These are phyloP conservation scores for Pyrocoelia pectoralis DNA, from an alignment of 2,888 invertebrate genomes.

Conservation along the genomic window DNA sequence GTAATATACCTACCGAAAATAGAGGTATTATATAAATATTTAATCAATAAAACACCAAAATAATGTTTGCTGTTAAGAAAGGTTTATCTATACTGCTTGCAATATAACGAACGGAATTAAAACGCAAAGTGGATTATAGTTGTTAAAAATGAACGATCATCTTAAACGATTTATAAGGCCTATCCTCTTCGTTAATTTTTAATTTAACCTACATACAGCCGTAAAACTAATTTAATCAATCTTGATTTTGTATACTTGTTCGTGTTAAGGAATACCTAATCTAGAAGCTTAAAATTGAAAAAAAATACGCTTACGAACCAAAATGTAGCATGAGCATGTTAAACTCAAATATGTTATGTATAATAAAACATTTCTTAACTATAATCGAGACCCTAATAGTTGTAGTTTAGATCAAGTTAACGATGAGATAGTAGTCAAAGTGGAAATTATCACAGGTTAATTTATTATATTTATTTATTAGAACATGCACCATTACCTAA, in stretches of 20 bases:
- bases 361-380: conserved; percentile 9
- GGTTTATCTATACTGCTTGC: too few relatives aligned
- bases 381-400: conserved; percentile 3
- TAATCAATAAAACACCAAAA: too few relatives aligned
- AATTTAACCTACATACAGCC: conserved; percentile 1
- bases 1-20: too few relatives aligned
- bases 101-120: too few relatives aligned
- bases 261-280: conserved; percentile 6
- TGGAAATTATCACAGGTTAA: conserved; percentile 1
- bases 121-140: too few relatives aligned
- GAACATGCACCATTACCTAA: background rate
- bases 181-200: background rate
- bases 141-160: background rate
- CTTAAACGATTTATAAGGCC: background rate
- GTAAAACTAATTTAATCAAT: conserved; percentile 4
- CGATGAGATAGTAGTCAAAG: background rate
- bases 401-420: background rate
- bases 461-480: conserved; percentile 2
- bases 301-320: background rate
- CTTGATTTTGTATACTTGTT: conserved; percentile 3
- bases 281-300: conserved; percentile 7
- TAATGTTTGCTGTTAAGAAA: too few relatives aligned
- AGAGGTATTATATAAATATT: too few relatives aligned
- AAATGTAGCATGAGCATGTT: background rate
- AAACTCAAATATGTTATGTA: background rate